phyloP scores from a whole-genome alignment of 1,140 invertebrate species.

The Temnothorax curvispinosus region DNA sequence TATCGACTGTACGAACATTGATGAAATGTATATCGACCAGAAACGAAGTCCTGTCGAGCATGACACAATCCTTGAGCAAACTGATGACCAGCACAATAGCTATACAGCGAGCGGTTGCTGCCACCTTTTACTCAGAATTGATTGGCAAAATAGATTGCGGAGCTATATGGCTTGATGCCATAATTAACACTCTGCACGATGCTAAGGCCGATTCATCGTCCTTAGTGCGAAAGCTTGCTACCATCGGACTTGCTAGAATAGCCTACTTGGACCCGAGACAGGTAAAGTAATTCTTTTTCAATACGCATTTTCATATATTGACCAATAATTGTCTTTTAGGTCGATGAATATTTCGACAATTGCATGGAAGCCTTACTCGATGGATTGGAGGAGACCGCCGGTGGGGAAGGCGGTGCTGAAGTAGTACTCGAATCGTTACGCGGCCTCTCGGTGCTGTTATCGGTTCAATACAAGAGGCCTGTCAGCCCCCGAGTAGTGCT shows the following conservation, averaged over 20 bases:
- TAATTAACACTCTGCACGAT: conserved; percentile 79
- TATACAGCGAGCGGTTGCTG: conserved; percentile 78
- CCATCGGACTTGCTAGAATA: conserved; percentile 79
- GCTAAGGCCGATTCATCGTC: conserved; percentile 80
- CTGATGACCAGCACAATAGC: conserved; percentile 76
- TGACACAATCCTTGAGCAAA: conserved; percentile 74
- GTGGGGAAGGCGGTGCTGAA: conserved; percentile 73
- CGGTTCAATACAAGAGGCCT: conserved; percentile 74
- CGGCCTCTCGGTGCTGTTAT: conserved; percentile 78
- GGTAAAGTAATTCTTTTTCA: conserved; percentile 58
- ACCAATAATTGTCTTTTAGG: conserved; percentile 65
- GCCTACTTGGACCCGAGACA: conserved; percentile 76
- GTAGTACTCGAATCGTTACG: conserved; percentile 81
- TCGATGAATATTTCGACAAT: conserved; percentile 81
- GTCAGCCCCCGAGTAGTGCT: conserved; percentile 80
- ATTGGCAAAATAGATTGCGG: conserved; percentile 77
- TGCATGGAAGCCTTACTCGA: conserved; percentile 79
- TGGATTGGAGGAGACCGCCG: conserved; percentile 79
- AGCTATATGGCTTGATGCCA: conserved; percentile 79
- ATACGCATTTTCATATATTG: background rate
- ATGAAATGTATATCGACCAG: conserved; percentile 72
- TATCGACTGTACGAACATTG: conserved; percentile 74
- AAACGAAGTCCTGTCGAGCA: conserved; percentile 63
- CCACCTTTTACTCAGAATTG: conserved; percentile 78
- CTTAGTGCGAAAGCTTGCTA: conserved; percentile 80